A percentile compares a stretch with the other conserved stretches of the same genome.
Evolutionary conservation across 37 sponge, comb jelly and placozoan species (phyloP).

Genomic region (Halichondria panicea): DNA sequence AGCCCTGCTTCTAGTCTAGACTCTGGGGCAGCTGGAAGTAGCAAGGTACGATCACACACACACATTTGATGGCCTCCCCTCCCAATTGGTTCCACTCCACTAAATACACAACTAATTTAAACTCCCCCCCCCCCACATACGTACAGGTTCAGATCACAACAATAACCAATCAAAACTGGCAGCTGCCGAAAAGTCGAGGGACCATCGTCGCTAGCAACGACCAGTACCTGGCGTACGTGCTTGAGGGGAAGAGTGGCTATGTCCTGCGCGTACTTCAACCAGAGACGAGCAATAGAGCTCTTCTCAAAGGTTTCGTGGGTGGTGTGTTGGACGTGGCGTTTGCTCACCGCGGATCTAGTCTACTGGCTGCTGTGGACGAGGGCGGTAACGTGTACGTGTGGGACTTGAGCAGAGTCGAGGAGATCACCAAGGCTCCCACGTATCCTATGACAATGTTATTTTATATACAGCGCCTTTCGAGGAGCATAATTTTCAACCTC

Average conservation of each 20-base stretch:
- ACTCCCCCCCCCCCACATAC: not conserved
- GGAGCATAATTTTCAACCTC: too few relatives aligned
- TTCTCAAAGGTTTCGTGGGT: constrained; percentile 77
- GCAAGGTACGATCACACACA: constrained; percentile 34
- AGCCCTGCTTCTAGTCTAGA: constrained; percentile 15
- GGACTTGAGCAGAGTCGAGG: constrained; percentile 48
- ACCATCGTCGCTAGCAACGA: constrained; percentile 72
- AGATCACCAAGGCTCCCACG: constrained; percentile 19
- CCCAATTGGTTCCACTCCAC: not conserved
- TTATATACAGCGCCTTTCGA: too few relatives aligned
- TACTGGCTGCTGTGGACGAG: constrained; percentile 81
- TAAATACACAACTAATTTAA: not conserved
- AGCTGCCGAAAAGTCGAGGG: constrained; percentile 42
- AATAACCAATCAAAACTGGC: constrained; percentile 74
- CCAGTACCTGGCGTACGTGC: constrained; percentile 66
- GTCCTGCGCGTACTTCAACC: constrained; percentile 79
- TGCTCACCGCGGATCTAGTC: constrained; percentile 51
- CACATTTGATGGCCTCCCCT: not conserved
- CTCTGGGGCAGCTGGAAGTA: constrained; percentile 49
- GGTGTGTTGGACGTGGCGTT: constrained; percentile 79
- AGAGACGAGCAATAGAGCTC: constrained; percentile 50
- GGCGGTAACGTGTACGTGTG: constrained; percentile 80
- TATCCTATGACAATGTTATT: too few relatives aligned
- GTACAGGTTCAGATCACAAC: constrained; percentile 51
- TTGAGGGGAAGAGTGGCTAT: constrained; percentile 73